Base-by-base conservation (phyloP, 2,797 vertebrate genomes). In the Gymnocypris eckloni region DNA sequence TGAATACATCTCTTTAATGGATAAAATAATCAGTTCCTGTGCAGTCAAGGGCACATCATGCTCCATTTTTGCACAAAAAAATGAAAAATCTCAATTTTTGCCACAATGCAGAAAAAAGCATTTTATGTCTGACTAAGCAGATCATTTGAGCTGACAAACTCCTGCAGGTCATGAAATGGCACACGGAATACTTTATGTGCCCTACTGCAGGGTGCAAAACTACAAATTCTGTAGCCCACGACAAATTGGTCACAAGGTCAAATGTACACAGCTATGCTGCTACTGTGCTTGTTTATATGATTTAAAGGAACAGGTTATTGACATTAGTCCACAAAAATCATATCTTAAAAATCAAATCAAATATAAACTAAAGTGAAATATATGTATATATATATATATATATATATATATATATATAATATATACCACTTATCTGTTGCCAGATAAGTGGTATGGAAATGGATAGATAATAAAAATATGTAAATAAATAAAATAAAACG, bases 121-220 rank as follows among this genome's bases (percentile, higher is more conserved):
- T 77, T 83, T 82, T 37, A 56, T 80, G 67, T 78, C 85, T 86
- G 82, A 71, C 79, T 72, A 72, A 71, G 72, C 69, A 82, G 66
- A 86, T 69, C 66, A 82, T 89, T 82, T 85, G 76, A 82, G 78
- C 67, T 87, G 82, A 78, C 84, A 85, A 85, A 67, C 69, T 73
- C 82, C 75, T 79, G 25, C 82, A 76, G 85, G 79, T 83, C 50
- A 66, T 56, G 28, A 82, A 25, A 67, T n/a, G 75, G 48, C 52
- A 76, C 69, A 71, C 67, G 79, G 33, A 81, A 81, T 50, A 56
- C 48, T 37, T 37, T 4, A 54, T 59, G 52, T 59, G 22, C 11
- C 16, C 8, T 10, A 18, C 22, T 18, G 54, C 37, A 78, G 76
- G 20, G 76, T 0, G 20, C 52, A 59, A 77, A 41, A 59, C 22